Percentiles rank a stretch among this genome's conserved stretches.
Conservation (phyloP, 64 coral and sea anemone genomes). For the Pachyseris speciosa region DNA sequence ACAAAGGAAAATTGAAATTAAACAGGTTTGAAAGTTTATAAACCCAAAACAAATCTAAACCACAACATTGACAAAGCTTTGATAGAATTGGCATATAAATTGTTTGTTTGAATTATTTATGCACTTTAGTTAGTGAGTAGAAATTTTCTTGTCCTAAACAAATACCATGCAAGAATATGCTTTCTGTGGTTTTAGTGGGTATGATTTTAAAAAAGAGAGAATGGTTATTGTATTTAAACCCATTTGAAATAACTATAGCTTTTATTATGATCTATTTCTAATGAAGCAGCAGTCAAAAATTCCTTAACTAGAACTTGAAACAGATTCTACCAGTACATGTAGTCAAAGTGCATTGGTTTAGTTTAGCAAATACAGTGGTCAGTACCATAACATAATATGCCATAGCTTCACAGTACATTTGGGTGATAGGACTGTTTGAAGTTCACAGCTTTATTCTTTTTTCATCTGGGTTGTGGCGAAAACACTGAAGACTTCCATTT, state of each 20-base stretch:
- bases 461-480: no score
- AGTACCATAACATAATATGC: no score
- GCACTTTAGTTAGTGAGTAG: neutral
- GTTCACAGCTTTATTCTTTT: no score
- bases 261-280: neutral
- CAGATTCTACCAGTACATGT: neutral
- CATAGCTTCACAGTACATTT: no score
- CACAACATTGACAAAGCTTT: neutral
- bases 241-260: conserved; percentile 9
- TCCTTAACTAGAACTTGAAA: neutral
- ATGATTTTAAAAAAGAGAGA: conserved; percentile 1
- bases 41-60: neutral
- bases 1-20: no score
- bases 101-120: conserved; percentile 13
- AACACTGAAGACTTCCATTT: no score
- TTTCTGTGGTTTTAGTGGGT: neutral
- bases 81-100: neutral
- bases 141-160: neutral
- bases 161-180: neutral
- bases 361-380: no score
- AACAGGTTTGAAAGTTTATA: neutral
- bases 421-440: no score
- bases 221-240: conserved; percentile 25
- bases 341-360: neutral
- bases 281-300: neutral